Evolutionary conservation across 2,888 invertebrate genomes (phyloP).

Genomic region (Leucozona laternaria): DNA sequence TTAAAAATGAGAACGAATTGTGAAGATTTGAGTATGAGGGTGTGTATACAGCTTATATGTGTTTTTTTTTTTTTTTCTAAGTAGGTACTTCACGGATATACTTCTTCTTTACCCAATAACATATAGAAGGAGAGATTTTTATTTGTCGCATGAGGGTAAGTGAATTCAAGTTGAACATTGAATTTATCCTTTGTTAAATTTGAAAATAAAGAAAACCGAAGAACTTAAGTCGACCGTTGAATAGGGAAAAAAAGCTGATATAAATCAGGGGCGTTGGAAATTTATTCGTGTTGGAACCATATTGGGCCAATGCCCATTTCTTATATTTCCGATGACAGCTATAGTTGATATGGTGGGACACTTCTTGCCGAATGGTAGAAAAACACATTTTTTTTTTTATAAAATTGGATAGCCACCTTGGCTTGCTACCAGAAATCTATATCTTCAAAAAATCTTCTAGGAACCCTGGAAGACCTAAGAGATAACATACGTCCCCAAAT

Average conservation of each 20-base stretch:
- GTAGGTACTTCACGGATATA: slow-evolving; percentile 8
- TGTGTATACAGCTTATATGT: neutral
- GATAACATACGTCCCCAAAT: no score
- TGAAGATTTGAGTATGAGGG: neutral
- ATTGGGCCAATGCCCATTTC: neutral
- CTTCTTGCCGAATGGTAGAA: no score
- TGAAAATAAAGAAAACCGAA: neutral
- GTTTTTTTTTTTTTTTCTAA: neutral
- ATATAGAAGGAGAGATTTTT: slow-evolving; percentile 1
- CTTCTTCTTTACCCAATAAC: neutral
- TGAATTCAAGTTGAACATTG: slow-evolving; percentile 63
- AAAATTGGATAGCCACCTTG: no score
- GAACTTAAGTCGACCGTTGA: neutral
- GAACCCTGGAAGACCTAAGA: no score
- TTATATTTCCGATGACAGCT: no score
- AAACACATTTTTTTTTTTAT: no score
- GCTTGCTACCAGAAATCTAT: no score
- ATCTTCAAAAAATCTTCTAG: no score
- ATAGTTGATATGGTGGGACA: no score
- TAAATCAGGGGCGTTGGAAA: neutral
- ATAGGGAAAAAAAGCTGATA: neutral
- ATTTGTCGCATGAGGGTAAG: slow-evolving; percentile 40
- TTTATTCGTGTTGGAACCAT: neutral
- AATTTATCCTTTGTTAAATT: slow-evolving; percentile 21
- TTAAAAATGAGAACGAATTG: slow-evolving; percentile 11